A percentile compares a stretch with the other conserved stretches of the same genome.
Conservation (phyloP, 2,888 invertebrate species). For the Drosophila dives region DNA sequence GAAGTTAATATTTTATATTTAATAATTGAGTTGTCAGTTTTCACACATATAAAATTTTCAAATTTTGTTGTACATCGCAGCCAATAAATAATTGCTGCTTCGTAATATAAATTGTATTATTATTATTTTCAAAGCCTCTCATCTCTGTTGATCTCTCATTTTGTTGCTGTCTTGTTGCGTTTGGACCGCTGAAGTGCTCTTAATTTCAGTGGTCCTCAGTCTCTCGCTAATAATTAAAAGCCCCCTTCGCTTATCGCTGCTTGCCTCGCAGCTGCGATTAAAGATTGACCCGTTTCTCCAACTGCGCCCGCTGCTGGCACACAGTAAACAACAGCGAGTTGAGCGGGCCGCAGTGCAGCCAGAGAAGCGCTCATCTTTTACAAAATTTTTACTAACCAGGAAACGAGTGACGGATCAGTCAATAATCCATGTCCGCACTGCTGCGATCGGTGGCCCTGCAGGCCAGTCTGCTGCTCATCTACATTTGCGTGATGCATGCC, state of each 20-base stretch:
- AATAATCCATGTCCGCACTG: slow-evolving; percentile 60
- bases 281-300: slow-evolving; percentile 62
- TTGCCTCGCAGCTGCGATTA: slow-evolving; percentile 55
- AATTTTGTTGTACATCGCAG: not conserved
- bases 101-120: not conserved
- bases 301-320: slow-evolving; percentile 14
- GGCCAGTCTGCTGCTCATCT: slow-evolving; percentile 65
- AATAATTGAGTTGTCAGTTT: not conserved
- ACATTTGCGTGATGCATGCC: slow-evolving; percentile 64
- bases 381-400: not conserved
- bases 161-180: not conserved
- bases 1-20: not conserved
- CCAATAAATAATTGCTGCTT: not conserved
- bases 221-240: slow-evolving; percentile 66
- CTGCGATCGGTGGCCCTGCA: slow-evolving; percentile 63
- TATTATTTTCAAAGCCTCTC: not conserved
- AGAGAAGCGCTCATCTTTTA: not conserved
- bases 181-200: slow-evolving; percentile 44
- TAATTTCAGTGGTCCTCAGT: slow-evolving; percentile 38
- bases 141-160: not conserved
- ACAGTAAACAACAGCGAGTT: slow-evolving; percentile 65
- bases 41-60: not conserved
- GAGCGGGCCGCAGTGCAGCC: slow-evolving; percentile 49
- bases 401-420: not conserved
- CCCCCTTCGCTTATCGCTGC: slow-evolving; percentile 62